A percentile compares a stretch with the other conserved stretches of the same genome.
Evolutionary conservation across 2,113 vertebrate genomes (phyloP).

Genomic region (Chionis minor): DNA sequence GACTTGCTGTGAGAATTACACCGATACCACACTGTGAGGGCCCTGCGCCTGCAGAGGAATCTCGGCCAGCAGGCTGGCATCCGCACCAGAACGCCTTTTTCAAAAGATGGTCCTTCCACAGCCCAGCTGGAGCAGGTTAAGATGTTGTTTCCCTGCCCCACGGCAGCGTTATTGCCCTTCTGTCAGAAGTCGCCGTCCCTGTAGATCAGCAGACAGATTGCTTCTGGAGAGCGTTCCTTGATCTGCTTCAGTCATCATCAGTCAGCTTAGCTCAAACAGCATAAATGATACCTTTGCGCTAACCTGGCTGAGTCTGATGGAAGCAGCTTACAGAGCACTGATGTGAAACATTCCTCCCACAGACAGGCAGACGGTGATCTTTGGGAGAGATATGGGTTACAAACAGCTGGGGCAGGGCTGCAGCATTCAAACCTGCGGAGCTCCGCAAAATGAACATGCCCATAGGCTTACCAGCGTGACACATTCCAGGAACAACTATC

Average conservation of each 20-base stretch:
- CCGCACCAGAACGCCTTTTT: accelerated
- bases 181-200: not conserved
- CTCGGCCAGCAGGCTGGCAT: not conserved
- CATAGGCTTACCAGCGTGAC: not conserved
- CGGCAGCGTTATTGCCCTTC: not conserved
- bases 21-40: not conserved
- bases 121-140: not conserved
- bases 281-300: not conserved
- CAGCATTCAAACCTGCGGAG: not conserved
- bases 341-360: not conserved
- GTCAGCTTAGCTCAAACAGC: not conserved
- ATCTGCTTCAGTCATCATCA: not conserved
- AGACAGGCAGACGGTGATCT: not conserved
- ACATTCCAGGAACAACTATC: not conserved
- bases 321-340: not conserved
- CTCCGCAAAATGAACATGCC: not conserved
- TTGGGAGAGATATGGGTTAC: not conserved
- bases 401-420: not conserved
- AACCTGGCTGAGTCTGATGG: not conserved
- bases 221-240: not conserved
- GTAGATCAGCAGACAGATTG: not conserved
- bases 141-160: accelerated
- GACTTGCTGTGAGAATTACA: not conserved
- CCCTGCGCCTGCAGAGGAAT: not conserved
- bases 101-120: not conserved